These are phyloP conservation scores for Protophormia terraenovae DNA, from an alignment of 2,888 invertebrate species.

Conservation along the genomic window DNA sequence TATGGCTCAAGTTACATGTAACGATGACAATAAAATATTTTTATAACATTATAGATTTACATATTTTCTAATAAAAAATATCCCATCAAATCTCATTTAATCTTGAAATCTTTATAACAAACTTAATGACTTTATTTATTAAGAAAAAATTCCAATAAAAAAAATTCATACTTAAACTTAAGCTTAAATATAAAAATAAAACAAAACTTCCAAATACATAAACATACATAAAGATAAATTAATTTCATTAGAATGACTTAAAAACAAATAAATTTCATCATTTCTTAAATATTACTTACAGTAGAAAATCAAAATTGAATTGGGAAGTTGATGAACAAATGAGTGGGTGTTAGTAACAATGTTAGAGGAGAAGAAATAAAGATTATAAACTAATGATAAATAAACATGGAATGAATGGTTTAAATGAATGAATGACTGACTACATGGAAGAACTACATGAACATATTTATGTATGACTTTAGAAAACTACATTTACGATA, in stretches of 20 bases:
- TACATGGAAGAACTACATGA: neutral
- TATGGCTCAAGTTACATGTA: neutral
- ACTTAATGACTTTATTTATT: neutral
- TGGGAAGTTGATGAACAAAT: neutral
- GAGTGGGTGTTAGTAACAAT: slow-evolving; percentile 34
- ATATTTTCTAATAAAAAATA: neutral
- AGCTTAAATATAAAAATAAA: slow-evolving; percentile 16
- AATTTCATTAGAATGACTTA: neutral
- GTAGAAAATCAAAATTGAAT: neutral
- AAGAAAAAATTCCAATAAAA: neutral
- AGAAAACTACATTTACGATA: neutral
- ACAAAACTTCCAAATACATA: neutral
- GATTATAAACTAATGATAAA: slow-evolving; percentile 25
- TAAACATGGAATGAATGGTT: slow-evolving; percentile 9
- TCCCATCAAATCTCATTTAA: neutral
- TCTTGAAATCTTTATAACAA: neutral
- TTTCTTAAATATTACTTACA: neutral
- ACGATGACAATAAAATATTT: neutral
- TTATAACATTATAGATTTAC: neutral
- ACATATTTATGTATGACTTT: neutral
- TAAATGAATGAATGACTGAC: neutral
- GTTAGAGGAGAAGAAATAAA: neutral
- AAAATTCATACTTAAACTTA: slow-evolving; percentile 1
- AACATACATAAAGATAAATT: neutral
- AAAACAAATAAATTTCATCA: slow-evolving; percentile 16